phyloP scores from a whole-genome alignment of 1,140 invertebrate genomes.

The Lucilia sericata region DNA sequence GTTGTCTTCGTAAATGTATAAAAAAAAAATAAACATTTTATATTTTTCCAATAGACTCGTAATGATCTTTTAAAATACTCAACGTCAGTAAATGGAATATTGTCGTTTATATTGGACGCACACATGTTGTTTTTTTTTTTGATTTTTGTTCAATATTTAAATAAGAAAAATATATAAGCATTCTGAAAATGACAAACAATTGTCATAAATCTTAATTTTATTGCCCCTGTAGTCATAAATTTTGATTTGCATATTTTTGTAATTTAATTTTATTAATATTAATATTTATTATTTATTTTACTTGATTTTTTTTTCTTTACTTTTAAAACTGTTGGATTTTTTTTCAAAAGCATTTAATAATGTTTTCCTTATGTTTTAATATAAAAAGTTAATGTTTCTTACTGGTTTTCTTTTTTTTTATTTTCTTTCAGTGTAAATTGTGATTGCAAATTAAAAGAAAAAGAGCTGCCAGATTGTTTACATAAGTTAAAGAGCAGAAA shows the following conservation, averaged over 20 bases:
- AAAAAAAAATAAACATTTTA: no score
- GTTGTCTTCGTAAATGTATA: no score
- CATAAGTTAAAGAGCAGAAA: background rate
- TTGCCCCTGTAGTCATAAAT: conserved; percentile 22
- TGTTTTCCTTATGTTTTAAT: background rate
- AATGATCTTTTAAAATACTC: no score
- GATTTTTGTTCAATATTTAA: no score
- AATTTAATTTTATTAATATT: conserved; percentile 27
- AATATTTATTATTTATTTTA: background rate
- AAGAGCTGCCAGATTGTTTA: background rate
- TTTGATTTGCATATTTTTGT: conserved; percentile 21
- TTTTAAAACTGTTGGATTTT: background rate
- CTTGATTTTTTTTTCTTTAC: background rate
- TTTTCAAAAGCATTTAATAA: background rate
- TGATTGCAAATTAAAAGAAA: background rate
- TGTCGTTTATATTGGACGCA: no score
- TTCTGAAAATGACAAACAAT: conserved; percentile 16
- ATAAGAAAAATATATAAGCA: background rate
- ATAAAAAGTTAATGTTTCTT: background rate
- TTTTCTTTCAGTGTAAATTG: conserved; percentile 27
- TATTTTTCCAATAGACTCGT: no score
- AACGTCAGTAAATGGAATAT: no score
- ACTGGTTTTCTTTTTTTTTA: background rate
- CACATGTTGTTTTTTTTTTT: no score
- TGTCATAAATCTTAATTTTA: conserved; percentile 29